These are phyloP conservation scores for Solenopsis fugax DNA, from an alignment of 1,140 invertebrate genomes.

Conservation along the genomic window DNA sequence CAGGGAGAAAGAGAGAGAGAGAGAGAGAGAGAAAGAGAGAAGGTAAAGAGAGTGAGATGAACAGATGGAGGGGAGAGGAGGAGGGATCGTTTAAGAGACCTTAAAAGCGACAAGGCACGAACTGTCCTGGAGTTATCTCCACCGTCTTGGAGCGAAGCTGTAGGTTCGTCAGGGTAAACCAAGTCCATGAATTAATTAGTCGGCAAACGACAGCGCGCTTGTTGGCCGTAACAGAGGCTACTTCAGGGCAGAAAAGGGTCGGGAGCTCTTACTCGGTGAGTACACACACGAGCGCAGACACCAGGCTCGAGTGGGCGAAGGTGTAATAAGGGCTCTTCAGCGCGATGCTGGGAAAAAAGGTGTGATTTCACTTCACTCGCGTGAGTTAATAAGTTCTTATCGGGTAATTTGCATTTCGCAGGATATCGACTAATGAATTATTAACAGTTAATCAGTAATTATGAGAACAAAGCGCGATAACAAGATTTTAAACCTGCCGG, in stretches of 20 bases:
- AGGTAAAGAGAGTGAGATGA: conserved; percentile 22
- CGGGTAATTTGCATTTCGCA: conserved; percentile 14
- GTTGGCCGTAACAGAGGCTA: conserved; percentile 58
- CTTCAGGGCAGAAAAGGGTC: conserved; percentile 58
- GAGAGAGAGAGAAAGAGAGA: conserved; percentile 18
- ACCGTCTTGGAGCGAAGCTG: conserved; percentile 64
- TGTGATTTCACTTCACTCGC: conserved; percentile 31
- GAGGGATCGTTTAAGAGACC: conserved; percentile 49
- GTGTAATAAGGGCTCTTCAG: conserved; percentile 42
- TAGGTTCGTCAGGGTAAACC: conserved; percentile 71
- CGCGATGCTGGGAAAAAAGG: conserved; percentile 10
- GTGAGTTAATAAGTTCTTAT: conserved; percentile 50
- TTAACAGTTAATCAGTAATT: conserved; percentile 27
- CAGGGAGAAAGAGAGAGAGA: conserved; percentile 4
- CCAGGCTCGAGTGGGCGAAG: conserved; percentile 14
- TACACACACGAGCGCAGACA: conserved; percentile 26
- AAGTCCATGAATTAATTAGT: conserved; percentile 79
- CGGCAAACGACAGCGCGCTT: conserved; percentile 69
- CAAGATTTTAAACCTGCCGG: conserved; percentile 1
- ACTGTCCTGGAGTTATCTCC: conserved; percentile 65
- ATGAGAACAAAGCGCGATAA: background rate
- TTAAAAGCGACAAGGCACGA: conserved; percentile 71
- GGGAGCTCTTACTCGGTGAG: conserved; percentile 13
- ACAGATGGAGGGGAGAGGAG: background rate
- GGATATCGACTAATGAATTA: conserved; percentile 23